Evolutionary conservation across 1,140 invertebrate genomes (phyloP).

Genomic region (Ditylenchus dipsaci): DNA sequence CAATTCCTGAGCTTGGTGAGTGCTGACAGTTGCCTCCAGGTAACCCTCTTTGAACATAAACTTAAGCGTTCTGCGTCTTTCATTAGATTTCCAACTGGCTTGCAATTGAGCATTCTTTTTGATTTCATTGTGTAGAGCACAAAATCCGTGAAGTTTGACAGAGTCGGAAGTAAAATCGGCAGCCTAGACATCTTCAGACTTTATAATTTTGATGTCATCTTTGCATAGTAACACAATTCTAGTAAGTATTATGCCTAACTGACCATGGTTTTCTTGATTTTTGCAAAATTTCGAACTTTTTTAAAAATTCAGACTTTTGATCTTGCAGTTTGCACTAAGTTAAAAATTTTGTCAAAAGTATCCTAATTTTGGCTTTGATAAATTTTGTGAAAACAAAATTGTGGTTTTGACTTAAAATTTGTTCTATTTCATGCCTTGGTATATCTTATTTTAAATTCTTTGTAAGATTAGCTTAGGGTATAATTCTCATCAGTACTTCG

Average conservation of each 20-base stretch:
- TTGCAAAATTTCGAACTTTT: too few species aligned
- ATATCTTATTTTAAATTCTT: too few species aligned
- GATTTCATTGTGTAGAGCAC: conserved; percentile 34
- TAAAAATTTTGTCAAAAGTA: too few species aligned
- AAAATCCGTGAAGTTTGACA: conserved; percentile 19
- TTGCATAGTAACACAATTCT: not conserved
- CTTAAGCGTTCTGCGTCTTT: conserved; percentile 8
- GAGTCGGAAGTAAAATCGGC: conserved; percentile 21
- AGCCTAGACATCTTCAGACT: not conserved
- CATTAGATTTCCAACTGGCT: conserved; percentile 18
- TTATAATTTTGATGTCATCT: not conserved
- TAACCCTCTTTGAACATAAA: conserved; percentile 19
- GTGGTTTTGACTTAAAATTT: too few species aligned
- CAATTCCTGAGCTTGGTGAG: conserved; percentile 22
- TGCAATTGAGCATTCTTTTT: conserved; percentile 16
- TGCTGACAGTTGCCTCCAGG: not conserved
- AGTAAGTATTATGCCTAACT: too few species aligned
- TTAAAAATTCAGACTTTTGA: not conserved
- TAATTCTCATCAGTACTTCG: too few species aligned
- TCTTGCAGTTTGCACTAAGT: not conserved
- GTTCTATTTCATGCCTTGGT: too few species aligned
- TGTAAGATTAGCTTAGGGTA: too few species aligned
- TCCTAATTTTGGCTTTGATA: too few species aligned
- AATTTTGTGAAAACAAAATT: too few species aligned
- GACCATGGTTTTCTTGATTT: too few species aligned